These are phyloP conservation scores for Phenganax marumi DNA, from an alignment of 92 coral and sea anemone species.

Conservation along the genomic window DNA sequence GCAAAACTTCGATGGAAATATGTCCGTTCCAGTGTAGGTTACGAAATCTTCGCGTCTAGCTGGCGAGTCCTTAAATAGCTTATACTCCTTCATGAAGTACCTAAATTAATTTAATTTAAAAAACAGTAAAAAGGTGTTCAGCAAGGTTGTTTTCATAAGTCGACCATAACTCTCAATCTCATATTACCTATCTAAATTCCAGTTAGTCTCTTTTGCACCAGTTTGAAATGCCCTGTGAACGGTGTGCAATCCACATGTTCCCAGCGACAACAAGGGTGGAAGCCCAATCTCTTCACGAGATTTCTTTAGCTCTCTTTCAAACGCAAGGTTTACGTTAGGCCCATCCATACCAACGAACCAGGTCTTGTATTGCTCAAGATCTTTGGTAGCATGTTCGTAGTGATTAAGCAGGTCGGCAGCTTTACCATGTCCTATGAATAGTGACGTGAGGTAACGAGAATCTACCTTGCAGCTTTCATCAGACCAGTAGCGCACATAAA, in stretches of 20 bases:
- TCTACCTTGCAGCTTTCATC: conserved; percentile 51
- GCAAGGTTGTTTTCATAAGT: background rate
- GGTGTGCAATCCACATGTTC: conserved; percentile 67
- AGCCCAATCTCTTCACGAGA: conserved; percentile 31
- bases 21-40: conserved; percentile 57
- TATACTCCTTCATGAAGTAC: conserved; percentile 43
- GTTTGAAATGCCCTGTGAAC: conserved; percentile 66
- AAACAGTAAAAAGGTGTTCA: background rate
- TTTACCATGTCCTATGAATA: conserved; percentile 60
- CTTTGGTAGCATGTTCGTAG: conserved; percentile 55
- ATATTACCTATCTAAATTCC: conserved; percentile 56
- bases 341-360: conserved; percentile 65
- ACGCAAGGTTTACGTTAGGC: conserved; percentile 59
- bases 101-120: conserved; percentile 16
- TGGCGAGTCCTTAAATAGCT: conserved; percentile 62
- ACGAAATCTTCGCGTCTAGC: conserved; percentile 61
- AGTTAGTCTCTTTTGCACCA: conserved; percentile 59
- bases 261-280: conserved; percentile 54
- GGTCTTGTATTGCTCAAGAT: conserved; percentile 35
- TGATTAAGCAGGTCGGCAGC: conserved; percentile 54
- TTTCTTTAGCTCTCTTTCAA: conserved; percentile 48
- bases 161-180: background rate
- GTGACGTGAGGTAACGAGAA: conserved; percentile 51
- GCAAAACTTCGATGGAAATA: conserved; percentile 65
- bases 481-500: conserved; percentile 55